Evolutionary conservation across 2,888 invertebrate genomes (phyloP).

Genomic region (Sminthurinus aureus): DNA sequence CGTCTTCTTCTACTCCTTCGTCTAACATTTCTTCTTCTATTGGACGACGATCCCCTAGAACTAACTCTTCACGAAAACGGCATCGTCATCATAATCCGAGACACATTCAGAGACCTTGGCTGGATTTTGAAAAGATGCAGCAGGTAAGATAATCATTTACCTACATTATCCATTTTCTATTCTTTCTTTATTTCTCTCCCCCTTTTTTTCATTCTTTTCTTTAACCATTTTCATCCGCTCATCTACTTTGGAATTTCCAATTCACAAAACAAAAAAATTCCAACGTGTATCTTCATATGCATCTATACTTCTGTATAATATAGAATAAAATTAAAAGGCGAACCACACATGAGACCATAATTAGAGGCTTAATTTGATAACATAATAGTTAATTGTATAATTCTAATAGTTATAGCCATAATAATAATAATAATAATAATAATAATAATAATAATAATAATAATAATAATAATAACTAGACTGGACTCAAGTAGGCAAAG

Average conservation of each 20-base stretch:
- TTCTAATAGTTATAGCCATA: too few relatives aligned
- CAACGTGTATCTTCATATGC: too few relatives aligned
- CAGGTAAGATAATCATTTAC: conserved; percentile 79
- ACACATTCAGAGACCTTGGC: conserved; percentile 83
- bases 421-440: too few relatives aligned
- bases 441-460: too few relatives aligned
- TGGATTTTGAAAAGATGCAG: conserved; percentile 97
- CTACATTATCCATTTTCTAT: not conserved
- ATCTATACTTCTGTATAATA: not conserved
- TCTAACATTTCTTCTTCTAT: conserved; percentile 23
- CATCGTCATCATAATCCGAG: conserved; percentile 68
- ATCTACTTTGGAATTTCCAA: not conserved
- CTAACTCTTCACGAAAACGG: conserved; percentile 68
- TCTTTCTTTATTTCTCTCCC: not conserved
- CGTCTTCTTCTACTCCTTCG: not conserved
- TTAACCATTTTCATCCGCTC: not conserved
- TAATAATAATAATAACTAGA: too few relatives aligned
- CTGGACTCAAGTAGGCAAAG: too few relatives aligned
- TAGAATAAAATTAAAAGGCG: too few relatives aligned
- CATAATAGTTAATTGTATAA: too few relatives aligned
- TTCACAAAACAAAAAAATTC: too few relatives aligned
- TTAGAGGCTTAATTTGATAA: too few relatives aligned
- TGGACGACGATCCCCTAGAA: conserved; percentile 50
- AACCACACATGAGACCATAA: too few relatives aligned
- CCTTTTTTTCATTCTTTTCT: not conserved